phyloP scores from a whole-genome alignment of 1,140 invertebrate genomes.

The Drosophila hydei region DNA sequence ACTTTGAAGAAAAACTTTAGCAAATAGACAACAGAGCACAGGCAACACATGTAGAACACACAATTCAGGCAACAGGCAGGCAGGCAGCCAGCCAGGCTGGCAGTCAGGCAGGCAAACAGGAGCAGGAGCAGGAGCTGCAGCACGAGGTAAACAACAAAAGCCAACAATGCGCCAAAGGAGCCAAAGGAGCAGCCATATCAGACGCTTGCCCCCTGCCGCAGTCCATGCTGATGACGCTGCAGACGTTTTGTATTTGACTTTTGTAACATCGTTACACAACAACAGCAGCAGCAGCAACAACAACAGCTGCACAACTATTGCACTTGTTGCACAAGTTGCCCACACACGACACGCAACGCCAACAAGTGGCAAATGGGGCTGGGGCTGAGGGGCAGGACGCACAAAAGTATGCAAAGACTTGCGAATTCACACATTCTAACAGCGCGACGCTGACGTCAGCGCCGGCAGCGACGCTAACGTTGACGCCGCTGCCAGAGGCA shows the following conservation, averaged over 20 bases:
- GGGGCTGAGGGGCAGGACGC: slow-evolving; percentile 37
- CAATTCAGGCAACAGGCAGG: slow-evolving; percentile 13
- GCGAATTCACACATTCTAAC: slow-evolving; percentile 76
- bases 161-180: slow-evolving; percentile 60
- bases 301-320: slow-evolving; percentile 55
- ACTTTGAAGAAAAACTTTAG: slow-evolving; percentile 49
- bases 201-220: slow-evolving; percentile 13
- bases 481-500: slow-evolving; percentile 42
- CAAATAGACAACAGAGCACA: slow-evolving; percentile 48
- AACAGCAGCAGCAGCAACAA: slow-evolving; percentile 43
- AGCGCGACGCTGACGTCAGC: slow-evolving; percentile 39
- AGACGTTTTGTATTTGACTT: slow-evolving; percentile 77
- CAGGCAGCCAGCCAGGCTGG: slow-evolving; percentile 4
- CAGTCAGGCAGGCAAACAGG: not conserved
- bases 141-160: slow-evolving; percentile 50
- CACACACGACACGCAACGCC: slow-evolving; percentile 37
- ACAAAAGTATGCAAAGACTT: slow-evolving; percentile 80
- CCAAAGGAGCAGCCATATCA: slow-evolving; percentile 61
- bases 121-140: slow-evolving; percentile 6
- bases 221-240: slow-evolving; percentile 11
- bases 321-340: slow-evolving; percentile 76
- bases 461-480: slow-evolving; percentile 12
- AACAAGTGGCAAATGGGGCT: slow-evolving; percentile 65
- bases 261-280: slow-evolving; percentile 78
- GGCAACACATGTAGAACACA: slow-evolving; percentile 40